Evolutionary conservation across 2,113 vertebrate species (phyloP).

Genomic region (Vidua chalybeata): DNA sequence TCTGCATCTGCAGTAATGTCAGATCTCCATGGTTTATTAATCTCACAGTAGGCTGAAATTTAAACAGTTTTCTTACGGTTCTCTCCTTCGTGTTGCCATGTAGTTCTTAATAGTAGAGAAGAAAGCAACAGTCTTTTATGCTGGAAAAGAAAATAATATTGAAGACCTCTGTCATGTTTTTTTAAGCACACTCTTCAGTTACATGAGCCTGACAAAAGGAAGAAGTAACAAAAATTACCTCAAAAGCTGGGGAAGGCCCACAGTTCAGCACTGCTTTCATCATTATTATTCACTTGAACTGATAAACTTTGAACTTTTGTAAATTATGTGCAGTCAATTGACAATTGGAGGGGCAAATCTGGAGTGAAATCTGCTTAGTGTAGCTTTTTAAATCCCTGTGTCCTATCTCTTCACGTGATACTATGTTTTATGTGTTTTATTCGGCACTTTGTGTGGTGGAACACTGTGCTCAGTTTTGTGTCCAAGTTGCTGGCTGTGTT

Average conservation of each 20-base stretch:
- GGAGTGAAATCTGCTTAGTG: background rate
- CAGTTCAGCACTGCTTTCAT: background rate
- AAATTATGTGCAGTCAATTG: background rate
- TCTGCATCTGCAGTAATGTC: conserved; percentile 41
- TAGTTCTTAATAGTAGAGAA: conserved; percentile 3
- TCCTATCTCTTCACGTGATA: background rate
- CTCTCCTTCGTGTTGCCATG: background rate
- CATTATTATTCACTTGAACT: background rate
- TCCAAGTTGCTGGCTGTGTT: background rate
- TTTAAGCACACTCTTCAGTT: background rate
- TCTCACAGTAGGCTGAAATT: conserved; percentile 62
- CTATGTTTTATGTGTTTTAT: background rate
- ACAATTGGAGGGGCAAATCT: background rate
- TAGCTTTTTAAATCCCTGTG: background rate
- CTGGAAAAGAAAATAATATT: background rate
- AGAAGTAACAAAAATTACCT: background rate
- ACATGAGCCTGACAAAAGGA: background rate
- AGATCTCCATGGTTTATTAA: conserved; percentile 66
- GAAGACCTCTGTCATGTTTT: background rate
- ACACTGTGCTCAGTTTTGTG: background rate
- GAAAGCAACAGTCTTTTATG: background rate
- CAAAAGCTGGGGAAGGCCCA: background rate
- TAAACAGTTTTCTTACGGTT: conserved; percentile 43
- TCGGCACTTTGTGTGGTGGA: background rate
- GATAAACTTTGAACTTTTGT: background rate